Base-by-base conservation (phyloP, 2,113 vertebrate genomes). In the Hipposideros armiger region DNA sequence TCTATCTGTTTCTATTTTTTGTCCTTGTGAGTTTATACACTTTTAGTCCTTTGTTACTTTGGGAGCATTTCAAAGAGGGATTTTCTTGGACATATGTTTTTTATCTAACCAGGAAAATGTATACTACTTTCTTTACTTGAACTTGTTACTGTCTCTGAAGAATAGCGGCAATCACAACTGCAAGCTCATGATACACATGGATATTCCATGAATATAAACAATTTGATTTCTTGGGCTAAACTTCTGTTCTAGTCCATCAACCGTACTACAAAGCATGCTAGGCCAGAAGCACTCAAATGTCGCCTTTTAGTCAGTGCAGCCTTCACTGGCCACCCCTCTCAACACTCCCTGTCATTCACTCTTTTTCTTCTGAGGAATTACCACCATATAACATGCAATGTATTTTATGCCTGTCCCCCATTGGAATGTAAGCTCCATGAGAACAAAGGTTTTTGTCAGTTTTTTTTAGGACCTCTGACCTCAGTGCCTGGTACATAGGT, bases 81-180 rank as follows among this genome's bases (percentile, higher is more conserved):
- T 93, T 93, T 89, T 92, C 66, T 80, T 96, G 62, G 90, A 84
- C 45, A 62, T 95, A 2, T 91, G 40, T n/a, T 95, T 96, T 96
- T 91, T 82, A 86, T 78, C 40, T 82, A 91, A 86, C 42, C 81
- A 24, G 42, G 58, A 95, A 87, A 89, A 66, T 83, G 20, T 42
- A 60, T 1, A 58, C 17, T 88, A 67, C 60, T 77, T 83, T 89
- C 11, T 85, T 83, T 66, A 58, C 45, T 94, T 97, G 70, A 90
- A 81, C 28, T 92, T 94, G 36, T 86, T 94, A 94, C 58, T 96
- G 4, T 91, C 54, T 93, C n/a, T 92, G 50, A 84, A 74, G 85
- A 95, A 80, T 36, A 90, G 52, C 90, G 74, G 16, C 20, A 56
- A 1, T 93, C 56, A 47, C 26, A 64, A 4, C 42, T 80, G 52